These are phyloP conservation scores for Ephydatia muelleri DNA, from an alignment of 37 sponge, comb jelly and placozoan species.

Conservation along the genomic window DNA sequence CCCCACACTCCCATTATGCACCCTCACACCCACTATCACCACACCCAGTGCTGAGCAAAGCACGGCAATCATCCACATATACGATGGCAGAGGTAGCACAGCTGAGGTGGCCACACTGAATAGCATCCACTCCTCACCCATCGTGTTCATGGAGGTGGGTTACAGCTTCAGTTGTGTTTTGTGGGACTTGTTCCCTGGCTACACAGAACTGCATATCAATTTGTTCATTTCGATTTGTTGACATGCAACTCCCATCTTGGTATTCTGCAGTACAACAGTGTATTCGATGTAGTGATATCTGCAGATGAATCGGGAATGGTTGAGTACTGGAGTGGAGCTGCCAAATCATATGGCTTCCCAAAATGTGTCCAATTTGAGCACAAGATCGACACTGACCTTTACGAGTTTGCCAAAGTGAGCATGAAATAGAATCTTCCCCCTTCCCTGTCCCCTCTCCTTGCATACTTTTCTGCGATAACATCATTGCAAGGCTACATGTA, in stretches of 20 bases:
- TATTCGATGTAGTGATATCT: slow-evolving; percentile 82
- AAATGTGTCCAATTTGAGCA: slow-evolving; percentile 72
- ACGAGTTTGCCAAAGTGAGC: slow-evolving; percentile 84
- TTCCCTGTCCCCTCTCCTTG: neutral
- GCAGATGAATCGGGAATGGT: slow-evolving; percentile 88
- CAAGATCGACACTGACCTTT: slow-evolving; percentile 96
- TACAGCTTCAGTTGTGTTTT: neutral
- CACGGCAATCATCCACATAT: slow-evolving; percentile 63
- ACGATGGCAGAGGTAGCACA: slow-evolving; percentile 68
- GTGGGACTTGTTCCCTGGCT: too few species aligned
- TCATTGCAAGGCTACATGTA: too few species aligned
- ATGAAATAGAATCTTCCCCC: neutral
- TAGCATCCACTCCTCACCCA: slow-evolving; percentile 55
- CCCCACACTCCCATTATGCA: neutral
- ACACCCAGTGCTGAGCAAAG: slow-evolving; percentile 71
- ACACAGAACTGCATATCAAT: too few species aligned
- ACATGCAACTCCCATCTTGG: neutral
- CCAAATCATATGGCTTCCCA: slow-evolving; percentile 69
- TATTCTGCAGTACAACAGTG: slow-evolving; percentile 66
- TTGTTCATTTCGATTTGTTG: neutral
- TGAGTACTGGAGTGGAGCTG: slow-evolving; percentile 92
- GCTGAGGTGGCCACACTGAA: slow-evolving; percentile 43
- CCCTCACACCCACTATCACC: neutral
- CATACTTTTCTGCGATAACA: neutral
- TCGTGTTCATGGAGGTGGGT: slow-evolving; percentile 71